These are phyloP conservation scores for Neuroscelio doddi DNA, from an alignment of 2,888 invertebrate species.

Conservation along the genomic window DNA sequence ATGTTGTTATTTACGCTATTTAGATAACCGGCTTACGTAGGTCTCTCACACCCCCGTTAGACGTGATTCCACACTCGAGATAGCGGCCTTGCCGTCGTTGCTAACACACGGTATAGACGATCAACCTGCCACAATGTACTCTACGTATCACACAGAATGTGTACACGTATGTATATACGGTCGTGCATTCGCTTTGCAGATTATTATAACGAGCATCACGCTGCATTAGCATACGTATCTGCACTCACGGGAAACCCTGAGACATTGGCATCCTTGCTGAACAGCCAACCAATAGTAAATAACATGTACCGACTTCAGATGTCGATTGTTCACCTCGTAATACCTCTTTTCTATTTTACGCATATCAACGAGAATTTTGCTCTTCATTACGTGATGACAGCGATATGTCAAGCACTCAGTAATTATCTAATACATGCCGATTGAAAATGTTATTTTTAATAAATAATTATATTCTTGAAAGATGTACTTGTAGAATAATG, in stretches of 20 bases:
- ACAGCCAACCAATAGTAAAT: background rate
- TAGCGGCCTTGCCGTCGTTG: constrained; percentile 58
- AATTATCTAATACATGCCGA: too few relatives aligned
- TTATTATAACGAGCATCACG: constrained; percentile 69
- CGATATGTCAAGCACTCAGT: background rate
- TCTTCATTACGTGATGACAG: background rate
- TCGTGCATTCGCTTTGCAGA: constrained; percentile 62
- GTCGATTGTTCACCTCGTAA: constrained; percentile 5
- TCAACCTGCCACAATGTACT: constrained; percentile 50
- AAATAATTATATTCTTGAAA: too few relatives aligned
- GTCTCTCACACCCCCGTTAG: constrained; percentile 63
- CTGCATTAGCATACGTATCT: constrained; percentile 68
- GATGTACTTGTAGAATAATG: too few relatives aligned
- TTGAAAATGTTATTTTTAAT: too few relatives aligned
- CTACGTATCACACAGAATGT: constrained; percentile 18
- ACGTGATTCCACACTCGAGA: constrained; percentile 67
- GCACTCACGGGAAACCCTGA: constrained; percentile 7
- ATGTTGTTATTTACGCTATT: constrained; percentile 71
- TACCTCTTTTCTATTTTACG: background rate
- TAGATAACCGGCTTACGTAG: constrained; percentile 71
- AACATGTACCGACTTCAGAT: background rate
- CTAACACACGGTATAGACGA: constrained; percentile 50
- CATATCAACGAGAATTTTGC: background rate
- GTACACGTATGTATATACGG: constrained; percentile 26
- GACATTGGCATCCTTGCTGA: constrained; percentile 6